Evolutionary conservation across 2,888 invertebrate genomes (phyloP).

Genomic region (Dasypolia templi): DNA sequence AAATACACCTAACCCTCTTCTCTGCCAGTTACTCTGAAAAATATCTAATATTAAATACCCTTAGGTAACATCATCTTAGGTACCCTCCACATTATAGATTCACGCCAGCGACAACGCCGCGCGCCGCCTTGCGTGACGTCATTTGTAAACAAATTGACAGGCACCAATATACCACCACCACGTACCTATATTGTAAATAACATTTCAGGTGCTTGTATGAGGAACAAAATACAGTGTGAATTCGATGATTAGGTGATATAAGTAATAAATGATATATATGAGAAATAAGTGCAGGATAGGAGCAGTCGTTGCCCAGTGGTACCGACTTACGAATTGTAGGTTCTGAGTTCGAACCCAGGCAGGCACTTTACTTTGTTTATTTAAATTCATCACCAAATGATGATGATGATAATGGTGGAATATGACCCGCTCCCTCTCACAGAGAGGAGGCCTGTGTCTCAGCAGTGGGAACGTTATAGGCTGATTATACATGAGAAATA

Average conservation of each 20-base stretch:
- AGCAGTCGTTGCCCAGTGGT: too few species aligned
- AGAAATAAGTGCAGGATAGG: too few species aligned
- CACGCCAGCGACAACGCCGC: constrained; percentile 43
- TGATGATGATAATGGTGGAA: too few species aligned
- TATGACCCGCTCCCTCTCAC: too few species aligned
- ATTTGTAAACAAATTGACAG: constrained; percentile 63
- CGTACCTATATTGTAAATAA: constrained; percentile 45
- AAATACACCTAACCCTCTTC: constrained; percentile 16
- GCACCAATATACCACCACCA: constrained; percentile 51
- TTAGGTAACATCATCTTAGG: constrained; percentile 34
- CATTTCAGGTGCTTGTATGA: constrained; percentile 14
- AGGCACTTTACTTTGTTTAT: too few species aligned
- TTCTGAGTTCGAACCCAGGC: too few species aligned
- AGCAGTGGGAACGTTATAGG: too few species aligned
- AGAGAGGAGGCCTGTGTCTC: too few species aligned
- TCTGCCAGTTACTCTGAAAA: constrained; percentile 30
- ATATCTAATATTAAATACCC: constrained; percentile 44
- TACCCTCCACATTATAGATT: constrained; percentile 55
- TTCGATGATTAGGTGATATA: background rate
- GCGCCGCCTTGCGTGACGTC: constrained; percentile 59
- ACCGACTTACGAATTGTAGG: too few species aligned
- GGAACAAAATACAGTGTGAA: constrained; percentile 12
- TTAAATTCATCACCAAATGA: too few species aligned
- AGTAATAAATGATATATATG: too few species aligned
- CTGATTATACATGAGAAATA: too few species aligned